Conservation (phyloP, 1,140 invertebrate species). For the Gryon sp. region DNA sequence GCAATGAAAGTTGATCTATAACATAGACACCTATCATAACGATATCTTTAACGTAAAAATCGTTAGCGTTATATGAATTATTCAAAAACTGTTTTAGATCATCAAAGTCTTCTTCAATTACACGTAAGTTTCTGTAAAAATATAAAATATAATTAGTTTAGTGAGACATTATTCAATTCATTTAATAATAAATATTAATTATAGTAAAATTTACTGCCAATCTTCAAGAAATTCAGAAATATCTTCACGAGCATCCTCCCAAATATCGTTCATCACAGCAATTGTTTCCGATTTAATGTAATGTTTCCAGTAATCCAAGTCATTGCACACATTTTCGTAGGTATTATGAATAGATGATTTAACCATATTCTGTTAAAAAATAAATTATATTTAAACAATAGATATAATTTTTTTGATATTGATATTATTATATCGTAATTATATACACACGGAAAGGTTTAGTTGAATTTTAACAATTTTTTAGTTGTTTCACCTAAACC, state of each 20-base stretch:
- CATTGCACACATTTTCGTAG: constrained; percentile 81
- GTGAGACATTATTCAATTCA: too few relatives aligned
- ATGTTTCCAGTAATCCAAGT: constrained; percentile 84
- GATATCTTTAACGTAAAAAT: constrained; percentile 90
- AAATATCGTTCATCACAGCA: constrained; percentile 84
- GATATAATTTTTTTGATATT: neutral
- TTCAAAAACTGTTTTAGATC: constrained; percentile 86
- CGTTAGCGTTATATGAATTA: constrained; percentile 88
- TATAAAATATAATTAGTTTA: constrained; percentile 4
- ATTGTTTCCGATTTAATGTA: constrained; percentile 83
- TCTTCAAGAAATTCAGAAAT: constrained; percentile 86
- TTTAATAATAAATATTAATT: constrained; percentile 7
- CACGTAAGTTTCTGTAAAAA: constrained; percentile 82
- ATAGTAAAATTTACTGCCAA: constrained; percentile 79
- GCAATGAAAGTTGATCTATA: constrained; percentile 88
- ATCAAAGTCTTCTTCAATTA: constrained; percentile 86
- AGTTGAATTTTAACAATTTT: too few relatives aligned
- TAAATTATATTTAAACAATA: constrained; percentile 18
- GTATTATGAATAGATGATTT: constrained; percentile 76
- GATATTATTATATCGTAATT: neutral
- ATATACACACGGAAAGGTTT: too few relatives aligned
- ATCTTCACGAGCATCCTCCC: constrained; percentile 86
- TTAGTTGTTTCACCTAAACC: too few relatives aligned
- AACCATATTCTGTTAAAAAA: constrained; percentile 76
- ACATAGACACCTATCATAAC: constrained; percentile 84